Evolutionary conservation across 2,888 invertebrate species (phyloP), one percentile per base, ranked within the genome.

Genomic region (Eilema sororculum): DNA sequence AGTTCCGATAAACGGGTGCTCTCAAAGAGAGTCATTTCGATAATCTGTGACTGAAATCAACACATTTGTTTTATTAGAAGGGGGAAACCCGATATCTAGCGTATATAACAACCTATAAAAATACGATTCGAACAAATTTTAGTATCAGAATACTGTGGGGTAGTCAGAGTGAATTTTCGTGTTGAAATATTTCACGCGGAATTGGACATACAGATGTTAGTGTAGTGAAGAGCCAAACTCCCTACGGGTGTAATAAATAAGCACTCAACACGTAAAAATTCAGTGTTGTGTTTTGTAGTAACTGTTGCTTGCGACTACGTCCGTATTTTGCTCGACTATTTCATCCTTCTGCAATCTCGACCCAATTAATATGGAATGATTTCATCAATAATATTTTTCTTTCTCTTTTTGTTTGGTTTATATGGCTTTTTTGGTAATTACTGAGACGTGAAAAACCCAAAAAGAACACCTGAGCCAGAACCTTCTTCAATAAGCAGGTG

Each of bases 81-180:
- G 58, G n/a, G 67, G 72, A 74, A 72, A 52, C 52, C 46, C 71
- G 70, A 74, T 78, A 78, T 73, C 72, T 68, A 37, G n/a, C 24
- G 62, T 22, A 58, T 68, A 65, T 72, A 57, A 69, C 69, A 66
- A 37, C 30, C 71, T 78, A 80, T 84, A 80, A 82, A 84, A 85
- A 84, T 79, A 76, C 75, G 75, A 64, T 73, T 74, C 76, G 68
- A n/a, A 68, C 71, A 63, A 69, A 65, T 76, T 73, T 69, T 65
- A 72, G 76, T 80, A 83, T 79, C 74, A 76, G 68, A 76, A 74
- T 71, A 71, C 63, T 57, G 60, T 65, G 37, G 63, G 63, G 76
- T 67, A 64, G 69, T 61, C 71, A 56, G 37, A 79, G 68, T 69
- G 52, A 69, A 64, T 52, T 75, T 79, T 79, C 77, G 68, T 71